Conservation (phyloP, 1,140 invertebrate species). For the Drosophila parvula region DNA sequence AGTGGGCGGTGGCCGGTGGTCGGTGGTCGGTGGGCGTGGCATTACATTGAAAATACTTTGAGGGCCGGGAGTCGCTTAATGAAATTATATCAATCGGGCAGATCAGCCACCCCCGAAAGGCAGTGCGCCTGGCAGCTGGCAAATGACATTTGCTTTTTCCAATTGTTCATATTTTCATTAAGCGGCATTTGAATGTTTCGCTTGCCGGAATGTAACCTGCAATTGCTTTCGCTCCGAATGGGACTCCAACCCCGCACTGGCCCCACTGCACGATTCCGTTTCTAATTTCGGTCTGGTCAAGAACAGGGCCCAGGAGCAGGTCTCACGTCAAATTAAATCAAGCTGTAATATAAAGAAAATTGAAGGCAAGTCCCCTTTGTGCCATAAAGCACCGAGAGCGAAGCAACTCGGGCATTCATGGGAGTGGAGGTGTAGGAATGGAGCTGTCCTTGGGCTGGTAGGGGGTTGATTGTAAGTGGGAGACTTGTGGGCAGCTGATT, state of each 20-base stretch:
- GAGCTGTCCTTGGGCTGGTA: not conserved
- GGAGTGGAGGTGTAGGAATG: not conserved
- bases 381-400: slow-evolving; percentile 62
- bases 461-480: not conserved
- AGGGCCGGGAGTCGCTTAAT: slow-evolving; percentile 52
- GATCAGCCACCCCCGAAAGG: slow-evolving; percentile 45
- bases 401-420: slow-evolving; percentile 11
- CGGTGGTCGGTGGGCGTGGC: slow-evolving; percentile 46
- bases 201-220: slow-evolving; percentile 32
- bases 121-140: slow-evolving; percentile 62
- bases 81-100: slow-evolving; percentile 78
- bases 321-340: slow-evolving; percentile 83
- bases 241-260: not conserved
- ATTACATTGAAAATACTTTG: slow-evolving; percentile 35
- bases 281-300: slow-evolving; percentile 64
- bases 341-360: slow-evolving; percentile 82
- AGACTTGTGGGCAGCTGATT: slow-evolving; percentile 49
- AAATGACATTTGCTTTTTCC: slow-evolving; percentile 74
- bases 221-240: slow-evolving; percentile 43
- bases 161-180: slow-evolving; percentile 76
- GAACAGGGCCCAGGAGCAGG: slow-evolving; percentile 61
- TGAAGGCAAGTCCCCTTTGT: slow-evolving; percentile 79
- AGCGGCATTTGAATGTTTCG: slow-evolving; percentile 60
- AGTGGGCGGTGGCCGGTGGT: slow-evolving; percentile 17
- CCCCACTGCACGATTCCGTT: slow-evolving; percentile 36